phyloP scores from a whole-genome alignment of 2,888 invertebrate species.

The Itoplectis maculator region DNA sequence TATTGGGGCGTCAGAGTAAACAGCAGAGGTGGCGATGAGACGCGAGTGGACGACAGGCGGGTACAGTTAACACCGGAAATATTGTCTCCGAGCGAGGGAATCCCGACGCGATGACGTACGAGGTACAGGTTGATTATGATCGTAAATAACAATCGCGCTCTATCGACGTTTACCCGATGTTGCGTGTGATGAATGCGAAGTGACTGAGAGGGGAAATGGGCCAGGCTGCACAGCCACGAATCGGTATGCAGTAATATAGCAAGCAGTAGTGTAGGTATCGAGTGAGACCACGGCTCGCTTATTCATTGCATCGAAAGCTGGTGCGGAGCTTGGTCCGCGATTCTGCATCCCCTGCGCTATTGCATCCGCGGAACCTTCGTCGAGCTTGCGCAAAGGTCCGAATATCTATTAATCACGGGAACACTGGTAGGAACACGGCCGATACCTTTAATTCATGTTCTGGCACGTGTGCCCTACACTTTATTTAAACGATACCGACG shows the following conservation, averaged over 20 bases:
- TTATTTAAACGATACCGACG: constrained; percentile 23
- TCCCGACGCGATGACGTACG: constrained; percentile 60
- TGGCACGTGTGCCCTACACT: constrained; percentile 19
- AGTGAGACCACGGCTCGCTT: constrained; percentile 22
- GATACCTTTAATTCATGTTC: constrained; percentile 40
- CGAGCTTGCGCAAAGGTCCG: constrained; percentile 30
- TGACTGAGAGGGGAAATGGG: constrained; percentile 53
- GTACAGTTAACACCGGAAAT: constrained; percentile 66
- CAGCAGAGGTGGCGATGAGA: constrained; percentile 48
- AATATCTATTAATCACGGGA: constrained; percentile 53
- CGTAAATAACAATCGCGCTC: constrained; percentile 79
- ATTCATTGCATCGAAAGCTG: constrained; percentile 38
- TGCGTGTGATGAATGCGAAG: constrained; percentile 74
- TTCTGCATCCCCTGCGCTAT: constrained; percentile 5
- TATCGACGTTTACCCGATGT: constrained; percentile 79
- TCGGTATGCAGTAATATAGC: constrained; percentile 14
- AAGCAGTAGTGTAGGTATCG: constrained; percentile 1
- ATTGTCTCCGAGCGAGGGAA: constrained; percentile 55
- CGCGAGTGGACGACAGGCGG: constrained; percentile 27
- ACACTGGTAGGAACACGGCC: constrained; percentile 7
- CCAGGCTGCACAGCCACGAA: constrained; percentile 19
- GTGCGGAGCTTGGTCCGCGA: constrained; percentile 10
- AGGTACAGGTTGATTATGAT: constrained; percentile 76
- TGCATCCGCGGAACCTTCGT: constrained; percentile 43
- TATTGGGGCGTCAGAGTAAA: constrained; percentile 36